Evolutionary conservation across 2,888 invertebrate species (phyloP), one percentile per base, ranked within the genome.

Genomic region (Agonopterix subpropinquella): DNA sequence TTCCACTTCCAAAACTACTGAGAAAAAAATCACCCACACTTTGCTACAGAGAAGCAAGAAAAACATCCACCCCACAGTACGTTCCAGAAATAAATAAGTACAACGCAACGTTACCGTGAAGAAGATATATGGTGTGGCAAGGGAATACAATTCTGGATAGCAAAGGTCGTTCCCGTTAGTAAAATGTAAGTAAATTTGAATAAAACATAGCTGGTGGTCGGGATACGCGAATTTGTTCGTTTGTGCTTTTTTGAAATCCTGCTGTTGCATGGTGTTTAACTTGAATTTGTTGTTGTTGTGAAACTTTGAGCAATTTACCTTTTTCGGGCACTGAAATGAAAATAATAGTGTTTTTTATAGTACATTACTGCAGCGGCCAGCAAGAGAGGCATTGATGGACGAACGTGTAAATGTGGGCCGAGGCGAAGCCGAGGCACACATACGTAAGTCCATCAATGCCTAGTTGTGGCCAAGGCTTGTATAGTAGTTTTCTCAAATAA

Each of bases 131-230:
- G 76, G 80, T 65, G 76, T 73, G 80, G 75, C 85, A 67, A 76
- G 87, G 87, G 87, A 87, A 85, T 87, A 85, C 86, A 80, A 82
- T 82, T 78, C 81, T 61, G 79, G 69, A 70, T 73, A 75, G 73
- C 81, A 77, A 72, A 87, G 88, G 86, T 88, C 86, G 82, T 78
- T 76, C 73, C 77, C 84, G 84, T 88, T 88, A 87, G 84, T 85
- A 80, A 85, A 88, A 86, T 87, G 87, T 88, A 87, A 87, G 88
- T 88, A 88, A 88, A 88, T 88, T 88, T 88, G 86, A 88, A 88
- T 88, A 88, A 88, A 87, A 88, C 87, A 88, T 87, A 64, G 64
- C 65, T 53, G 62, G 69, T 64, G 63, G 56, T 67, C 59, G 57
- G 44, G 43, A 46, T 43, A 28, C 47, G 47, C 44, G 45, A 43